Percentiles rank a stretch among this genome's conserved stretches.
Conservation (phyloP, 1,140 invertebrate genomes). For the Laupala kohalensis region DNA sequence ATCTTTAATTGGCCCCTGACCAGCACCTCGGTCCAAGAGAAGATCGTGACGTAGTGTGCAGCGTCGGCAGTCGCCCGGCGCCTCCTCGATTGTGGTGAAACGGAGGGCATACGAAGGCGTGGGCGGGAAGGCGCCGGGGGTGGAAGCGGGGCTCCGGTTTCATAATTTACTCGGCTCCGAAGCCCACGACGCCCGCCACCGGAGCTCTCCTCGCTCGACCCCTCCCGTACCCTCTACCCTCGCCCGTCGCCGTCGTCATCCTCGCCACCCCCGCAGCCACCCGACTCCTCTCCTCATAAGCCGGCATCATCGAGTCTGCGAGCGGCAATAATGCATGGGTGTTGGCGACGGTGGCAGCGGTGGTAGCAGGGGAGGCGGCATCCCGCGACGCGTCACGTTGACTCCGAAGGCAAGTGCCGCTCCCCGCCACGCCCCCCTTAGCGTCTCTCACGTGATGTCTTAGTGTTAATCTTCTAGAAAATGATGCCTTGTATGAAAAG, state of each 20-base stretch:
- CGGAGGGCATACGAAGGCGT: no score
- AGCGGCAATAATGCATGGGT: neutral
- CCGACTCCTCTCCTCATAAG: neutral
- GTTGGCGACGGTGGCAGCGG: no score
- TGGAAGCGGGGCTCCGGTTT: neutral
- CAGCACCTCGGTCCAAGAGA: no score
- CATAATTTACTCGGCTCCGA: neutral
- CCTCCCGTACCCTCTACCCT: neutral
- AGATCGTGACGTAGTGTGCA: no score
- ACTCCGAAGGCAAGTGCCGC: no score
- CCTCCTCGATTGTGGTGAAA: no score
- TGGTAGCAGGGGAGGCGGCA: neutral
- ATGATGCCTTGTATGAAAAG: no score
- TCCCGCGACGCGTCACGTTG: neutral
- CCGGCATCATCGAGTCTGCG: neutral
- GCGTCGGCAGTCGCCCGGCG: neutral
- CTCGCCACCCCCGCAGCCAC: neutral
- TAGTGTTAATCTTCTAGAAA: no score
- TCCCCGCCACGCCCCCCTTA: no score
- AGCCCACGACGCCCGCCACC: neutral
- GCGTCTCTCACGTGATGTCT: no score
- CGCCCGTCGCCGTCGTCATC: no score
- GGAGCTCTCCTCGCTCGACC: neutral
- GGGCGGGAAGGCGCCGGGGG: neutral
- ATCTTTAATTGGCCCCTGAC: no score